phyloP scores from a whole-genome alignment of 2,888 invertebrate species.

The Neria commutata region DNA sequence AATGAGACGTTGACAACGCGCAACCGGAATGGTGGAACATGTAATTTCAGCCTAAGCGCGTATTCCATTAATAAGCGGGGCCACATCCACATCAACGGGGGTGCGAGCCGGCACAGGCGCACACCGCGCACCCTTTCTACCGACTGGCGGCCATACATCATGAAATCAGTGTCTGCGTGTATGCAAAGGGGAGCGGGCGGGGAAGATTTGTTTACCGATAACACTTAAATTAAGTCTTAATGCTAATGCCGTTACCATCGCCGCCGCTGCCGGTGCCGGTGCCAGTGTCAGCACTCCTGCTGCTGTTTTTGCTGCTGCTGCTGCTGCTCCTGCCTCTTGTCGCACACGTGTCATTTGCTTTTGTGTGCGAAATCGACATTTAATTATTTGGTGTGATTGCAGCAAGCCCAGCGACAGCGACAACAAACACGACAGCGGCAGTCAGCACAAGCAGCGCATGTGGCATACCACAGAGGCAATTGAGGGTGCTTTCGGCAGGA shows the following conservation, averaged over 20 bases:
- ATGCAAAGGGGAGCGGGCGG: not conserved
- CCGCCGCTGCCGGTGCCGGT: no score
- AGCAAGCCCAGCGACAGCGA: slow-evolving; percentile 32
- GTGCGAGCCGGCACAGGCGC: not conserved
- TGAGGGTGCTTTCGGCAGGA: not conserved
- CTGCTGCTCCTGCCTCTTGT: no score
- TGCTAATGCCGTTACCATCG: no score
- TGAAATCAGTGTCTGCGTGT: slow-evolving; percentile 4
- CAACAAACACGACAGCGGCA: slow-evolving; percentile 5
- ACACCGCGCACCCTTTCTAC: slow-evolving; percentile 12
- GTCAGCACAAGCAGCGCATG: not conserved
- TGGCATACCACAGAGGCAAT: not conserved
- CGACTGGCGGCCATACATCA: slow-evolving; percentile 5
- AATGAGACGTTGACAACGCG: not conserved
- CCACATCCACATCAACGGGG: not conserved
- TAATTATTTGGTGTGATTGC: slow-evolving; percentile 57
- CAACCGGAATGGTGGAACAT: not conserved
- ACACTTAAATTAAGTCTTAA: slow-evolving; percentile 60
- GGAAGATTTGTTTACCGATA: slow-evolving; percentile 56
- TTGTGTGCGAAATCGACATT: slow-evolving; percentile 54
- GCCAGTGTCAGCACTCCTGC: no score
- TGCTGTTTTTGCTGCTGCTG: no score
- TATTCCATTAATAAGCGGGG: slow-evolving; percentile 8
- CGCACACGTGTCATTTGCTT: slow-evolving; percentile 51
- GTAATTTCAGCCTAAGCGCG: slow-evolving; percentile 6